phyloP scores from a whole-genome alignment of 2,888 invertebrate genomes.

The Noctua pronuba region DNA sequence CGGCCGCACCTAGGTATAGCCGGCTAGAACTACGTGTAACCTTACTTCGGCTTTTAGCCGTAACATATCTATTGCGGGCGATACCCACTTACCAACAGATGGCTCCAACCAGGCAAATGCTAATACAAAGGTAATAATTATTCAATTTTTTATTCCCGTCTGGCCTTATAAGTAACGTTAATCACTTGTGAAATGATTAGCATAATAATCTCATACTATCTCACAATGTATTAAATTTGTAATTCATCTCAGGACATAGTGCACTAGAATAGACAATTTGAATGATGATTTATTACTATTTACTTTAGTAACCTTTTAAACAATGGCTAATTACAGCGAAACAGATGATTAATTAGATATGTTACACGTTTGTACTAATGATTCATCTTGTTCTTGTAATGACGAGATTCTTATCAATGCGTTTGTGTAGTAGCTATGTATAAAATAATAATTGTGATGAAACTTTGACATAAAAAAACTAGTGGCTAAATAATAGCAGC shows the following conservation, averaged over 20 bases:
- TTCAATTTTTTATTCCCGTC: not conserved
- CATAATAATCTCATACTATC: not conserved
- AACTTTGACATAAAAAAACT: not conserved
- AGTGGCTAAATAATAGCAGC: no score
- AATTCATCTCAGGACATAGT: slow-evolving; percentile 3
- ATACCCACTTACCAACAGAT: not conserved
- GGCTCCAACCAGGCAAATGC: not conserved
- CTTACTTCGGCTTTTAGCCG: no score
- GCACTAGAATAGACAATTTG: not conserved
- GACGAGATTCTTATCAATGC: slow-evolving; percentile 24
- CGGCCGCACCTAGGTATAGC: no score
- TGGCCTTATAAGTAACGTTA: not conserved
- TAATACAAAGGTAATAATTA: not conserved
- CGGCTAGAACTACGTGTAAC: no score
- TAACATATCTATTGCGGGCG: not conserved
- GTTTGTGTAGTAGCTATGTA: not conserved
- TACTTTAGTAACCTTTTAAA: slow-evolving; percentile 39
- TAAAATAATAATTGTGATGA: not conserved
- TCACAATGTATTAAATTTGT: not conserved
- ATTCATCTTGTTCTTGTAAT: slow-evolving; percentile 32
- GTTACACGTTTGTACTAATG: slow-evolving; percentile 35
- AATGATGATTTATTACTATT: slow-evolving; percentile 51
- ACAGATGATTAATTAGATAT: slow-evolving; percentile 28
- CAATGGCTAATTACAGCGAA: slow-evolving; percentile 51
- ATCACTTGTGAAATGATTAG: slow-evolving; percentile 13